Evolutionary conservation across 1,140 invertebrate species (phyloP).

Genomic region (Oreohelix idahoensis): DNA sequence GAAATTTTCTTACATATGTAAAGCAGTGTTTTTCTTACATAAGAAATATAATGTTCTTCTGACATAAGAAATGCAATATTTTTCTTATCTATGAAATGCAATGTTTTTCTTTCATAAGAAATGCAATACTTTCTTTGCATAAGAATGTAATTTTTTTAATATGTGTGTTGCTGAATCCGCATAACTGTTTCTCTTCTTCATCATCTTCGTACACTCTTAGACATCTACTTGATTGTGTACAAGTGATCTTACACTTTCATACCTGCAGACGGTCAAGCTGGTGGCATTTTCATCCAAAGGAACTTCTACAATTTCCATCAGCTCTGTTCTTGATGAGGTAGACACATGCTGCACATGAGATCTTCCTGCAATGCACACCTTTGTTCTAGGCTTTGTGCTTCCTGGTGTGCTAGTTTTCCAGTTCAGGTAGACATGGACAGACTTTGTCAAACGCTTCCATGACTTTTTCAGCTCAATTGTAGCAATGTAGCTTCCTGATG

Average conservation of each 20-base stretch:
- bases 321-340: background rate
- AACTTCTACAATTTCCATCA: constrained; percentile 46
- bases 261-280: constrained; percentile 42
- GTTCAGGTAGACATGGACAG: constrained; percentile 47
- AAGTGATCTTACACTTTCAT: background rate
- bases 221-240: too few relatives aligned
- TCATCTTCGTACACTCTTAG: too few relatives aligned
- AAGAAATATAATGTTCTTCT: too few relatives aligned
- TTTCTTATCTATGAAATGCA: too few relatives aligned
- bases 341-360: constrained; percentile 41
- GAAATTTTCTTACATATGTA: too few relatives aligned
- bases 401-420: constrained; percentile 37
- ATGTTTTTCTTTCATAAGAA: too few relatives aligned
- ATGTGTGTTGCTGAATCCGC: too few relatives aligned
- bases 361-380: constrained; percentile 47
- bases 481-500: constrained; percentile 44
- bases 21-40: too few relatives aligned
- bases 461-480: constrained; percentile 46
- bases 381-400: constrained; percentile 39
- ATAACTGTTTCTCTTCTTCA: too few relatives aligned
- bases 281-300: constrained; percentile 46
- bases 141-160: too few relatives aligned
- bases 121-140: too few relatives aligned
- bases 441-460: constrained; percentile 45
- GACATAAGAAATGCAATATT: too few relatives aligned